Base-by-base conservation (phyloP, 2,888 invertebrate species). In the Apotomis capreana region DNA sequence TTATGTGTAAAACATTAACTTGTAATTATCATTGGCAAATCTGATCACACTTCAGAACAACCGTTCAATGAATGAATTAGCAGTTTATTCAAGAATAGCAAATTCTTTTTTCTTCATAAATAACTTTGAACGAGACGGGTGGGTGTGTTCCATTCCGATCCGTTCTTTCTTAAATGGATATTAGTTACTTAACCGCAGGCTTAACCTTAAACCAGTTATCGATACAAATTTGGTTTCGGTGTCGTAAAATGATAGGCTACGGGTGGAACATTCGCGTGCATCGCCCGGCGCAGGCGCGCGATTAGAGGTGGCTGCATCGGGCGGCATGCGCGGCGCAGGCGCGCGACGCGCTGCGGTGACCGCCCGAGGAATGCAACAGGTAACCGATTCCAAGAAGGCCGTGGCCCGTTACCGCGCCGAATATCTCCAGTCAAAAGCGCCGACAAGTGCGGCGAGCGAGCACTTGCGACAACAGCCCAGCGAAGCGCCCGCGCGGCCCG, bases 361-460 rank as follows among this genome's bases (percentile, higher is more conserved):
- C 89, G 89, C 86, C 89, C 84, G 79, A 86, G 91, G 92, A 92
- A 92, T 92, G 92, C 91, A 89, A 91, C 92, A 93, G 92, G 92
- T 93, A 93, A 91, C 91, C 91, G 88, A 90, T 93, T 92, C 92
- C 92, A 87, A 91, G 92, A 92, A 93, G 92, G 92, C 92, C 91
- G 88, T 87, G 91, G 90, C 88, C 92, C 92, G 92, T 92, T 92
- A 92, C 92, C 88, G 92, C 90, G 92, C 92, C 92, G 92, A 92
- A 92, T 91, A 92, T 92, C 92, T 91, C 90, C 90, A 89, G 89
- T 91, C 92, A 92, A 92, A 92, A 90, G 92, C 87, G 91, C 92
- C 92, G 91, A 91, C 92, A 91, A 92, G 92, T 92, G 92, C 90
- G 74, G 58, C 49, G 49, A 44, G 83, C 85, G 86, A 87, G 89